A percentile compares a stretch with the other conserved stretches of the same genome.
These are phyloP conservation scores for Danio aesculapii DNA, from an alignment of 2,797 vertebrate species.

Conservation along the genomic window DNA sequence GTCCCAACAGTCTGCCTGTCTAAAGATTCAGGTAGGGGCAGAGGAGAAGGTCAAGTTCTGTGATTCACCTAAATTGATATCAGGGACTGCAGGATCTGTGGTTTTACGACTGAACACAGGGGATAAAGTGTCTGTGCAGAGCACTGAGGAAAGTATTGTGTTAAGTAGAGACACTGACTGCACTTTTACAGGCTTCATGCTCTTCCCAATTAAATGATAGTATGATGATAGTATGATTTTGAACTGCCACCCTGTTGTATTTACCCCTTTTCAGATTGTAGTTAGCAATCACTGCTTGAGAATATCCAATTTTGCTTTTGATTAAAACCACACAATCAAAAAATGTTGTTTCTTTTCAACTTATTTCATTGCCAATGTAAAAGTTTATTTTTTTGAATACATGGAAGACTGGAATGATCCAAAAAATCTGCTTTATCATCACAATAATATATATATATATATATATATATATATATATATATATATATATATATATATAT, in stretches of 20 bases:
- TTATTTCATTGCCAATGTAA: background rate
- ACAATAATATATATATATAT: too few species aligned
- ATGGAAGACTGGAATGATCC: too few species aligned
- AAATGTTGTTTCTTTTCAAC: background rate
- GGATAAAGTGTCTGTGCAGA: slow-evolving; percentile 75
- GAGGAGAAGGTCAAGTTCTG: slow-evolving; percentile 77
- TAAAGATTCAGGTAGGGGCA: slow-evolving; percentile 70
- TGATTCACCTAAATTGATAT: slow-evolving; percentile 71
- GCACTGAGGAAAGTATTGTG: slow-evolving; percentile 69
- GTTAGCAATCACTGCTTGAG: background rate
- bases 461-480: too few species aligned
- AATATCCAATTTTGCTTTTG: background rate
- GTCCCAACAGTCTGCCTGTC: slow-evolving; percentile 72
- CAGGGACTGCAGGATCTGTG: slow-evolving; percentile 78
- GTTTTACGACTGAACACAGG: slow-evolving; percentile 70
- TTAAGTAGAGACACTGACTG: slow-evolving; percentile 76
- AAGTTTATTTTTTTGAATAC: background rate
- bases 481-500: too few species aligned
- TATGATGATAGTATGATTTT: background rate
- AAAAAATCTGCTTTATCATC: too few species aligned
- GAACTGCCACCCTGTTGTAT: background rate
- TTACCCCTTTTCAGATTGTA: background rate
- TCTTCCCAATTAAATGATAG: slow-evolving; percentile 72
- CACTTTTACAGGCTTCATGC: slow-evolving; percentile 82
- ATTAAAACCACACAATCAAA: background rate